These are phyloP conservation scores for Pollenia labialis DNA, from an alignment of 2,888 invertebrate species.

Conservation along the genomic window DNA sequence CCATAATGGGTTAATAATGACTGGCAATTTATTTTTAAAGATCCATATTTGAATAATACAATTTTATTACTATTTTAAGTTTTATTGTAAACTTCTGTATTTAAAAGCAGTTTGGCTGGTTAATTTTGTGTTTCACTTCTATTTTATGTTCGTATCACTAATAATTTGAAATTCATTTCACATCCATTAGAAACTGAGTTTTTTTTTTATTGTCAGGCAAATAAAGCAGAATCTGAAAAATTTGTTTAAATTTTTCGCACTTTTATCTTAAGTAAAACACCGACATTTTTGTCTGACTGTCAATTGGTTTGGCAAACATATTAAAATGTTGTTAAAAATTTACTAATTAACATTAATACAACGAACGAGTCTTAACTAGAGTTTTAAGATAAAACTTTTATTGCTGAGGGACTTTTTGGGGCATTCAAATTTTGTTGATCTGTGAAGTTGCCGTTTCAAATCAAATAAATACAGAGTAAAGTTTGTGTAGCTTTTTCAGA, in stretches of 20 bases:
- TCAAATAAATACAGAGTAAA: neutral
- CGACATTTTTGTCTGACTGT: conserved; percentile 33
- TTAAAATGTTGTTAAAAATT: conserved; percentile 27
- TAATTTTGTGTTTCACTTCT: conserved; percentile 4
- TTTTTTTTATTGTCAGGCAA: conserved; percentile 23
- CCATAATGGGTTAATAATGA: conserved; percentile 32
- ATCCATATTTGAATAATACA: neutral
- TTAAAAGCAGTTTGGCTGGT: too few relatives aligned
- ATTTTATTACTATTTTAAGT: conserved; percentile 25
- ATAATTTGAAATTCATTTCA: conserved; percentile 65
- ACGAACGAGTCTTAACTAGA: conserved; percentile 26
- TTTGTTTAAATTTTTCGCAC: conserved; percentile 49
- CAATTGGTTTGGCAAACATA: conserved; percentile 57
- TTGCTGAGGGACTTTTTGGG: neutral
- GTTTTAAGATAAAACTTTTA: conserved; percentile 32
- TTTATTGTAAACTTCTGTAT: conserved; percentile 10
- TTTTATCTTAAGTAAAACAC: conserved; percentile 49
- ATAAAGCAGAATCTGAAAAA: conserved; percentile 41
- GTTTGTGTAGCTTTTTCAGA: neutral
- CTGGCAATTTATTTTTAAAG: neutral
- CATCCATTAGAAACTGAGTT: conserved; percentile 32
- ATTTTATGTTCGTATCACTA: conserved; percentile 22
- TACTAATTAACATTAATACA: conserved; percentile 52
- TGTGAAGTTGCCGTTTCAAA: conserved; percentile 16
- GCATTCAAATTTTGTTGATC: neutral